Evolutionary conservation across 2,113 vertebrate genomes (phyloP), one percentile per base, ranked within the genome.

Genomic region (Onychostruthus taczanowskii): DNA sequence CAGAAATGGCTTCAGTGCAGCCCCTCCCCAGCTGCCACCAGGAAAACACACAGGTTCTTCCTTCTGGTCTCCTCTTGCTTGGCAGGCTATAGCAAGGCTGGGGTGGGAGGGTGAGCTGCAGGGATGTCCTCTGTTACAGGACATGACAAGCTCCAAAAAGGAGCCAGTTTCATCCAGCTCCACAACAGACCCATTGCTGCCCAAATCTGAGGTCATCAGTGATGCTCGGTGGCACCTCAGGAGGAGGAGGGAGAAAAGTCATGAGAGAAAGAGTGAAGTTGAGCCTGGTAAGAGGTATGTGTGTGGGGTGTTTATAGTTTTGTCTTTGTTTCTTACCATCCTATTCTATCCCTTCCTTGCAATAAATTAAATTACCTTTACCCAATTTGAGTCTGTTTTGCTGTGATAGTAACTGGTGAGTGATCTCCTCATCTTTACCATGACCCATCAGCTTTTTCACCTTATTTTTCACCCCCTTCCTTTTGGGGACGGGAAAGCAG

Each of bases 301-400:
- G 9, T 13, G 1, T 0, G 10, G 3, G 4, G 4, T 3, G 11
- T 44, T 26, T 18, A 50, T 11, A 72, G 56, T 10, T 93, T 61
- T 70, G 30, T 20, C 28, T 62, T 73, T 63, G 43, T 64, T 76
- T 87, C 62, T 87, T 27, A 28, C 3, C 27, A 47, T 72, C 12
- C 30, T 56, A 55, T 30, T 80, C 33, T 33, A 39, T 11, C 27
- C 39, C 13, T 75, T 46, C 53, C 4, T 55, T 35, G 9, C 26
- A 89, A 63, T 30, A 91, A 46, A 78, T 37, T 55, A 63, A 31
- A 83, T 62, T 55, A 37, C 3, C 70, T 81, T 89, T 55, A 47
- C n/a, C 12, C 23, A 81, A 8, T 33, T 50, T 69, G 55, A 77
- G 9, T 30, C 31, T 62, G 19, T 62, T 94, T 94, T 87, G 13